phyloP scores from a whole-genome alignment of 2,113 vertebrate species.

The Sinosuthora webbiana region DNA sequence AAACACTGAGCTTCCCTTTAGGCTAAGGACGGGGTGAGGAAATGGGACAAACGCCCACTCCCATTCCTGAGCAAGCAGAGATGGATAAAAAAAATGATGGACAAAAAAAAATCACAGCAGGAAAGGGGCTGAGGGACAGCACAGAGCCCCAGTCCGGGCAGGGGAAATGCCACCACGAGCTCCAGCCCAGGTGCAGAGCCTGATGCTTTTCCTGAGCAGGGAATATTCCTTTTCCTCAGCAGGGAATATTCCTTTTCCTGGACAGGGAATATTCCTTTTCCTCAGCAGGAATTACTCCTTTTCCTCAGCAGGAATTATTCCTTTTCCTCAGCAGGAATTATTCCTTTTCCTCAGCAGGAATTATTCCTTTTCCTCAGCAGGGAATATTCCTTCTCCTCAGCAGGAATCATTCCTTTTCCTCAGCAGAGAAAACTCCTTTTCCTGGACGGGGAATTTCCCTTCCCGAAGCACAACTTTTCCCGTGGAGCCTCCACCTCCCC shows the following conservation, averaged over 20 bases:
- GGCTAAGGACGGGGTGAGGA: too few relatives aligned
- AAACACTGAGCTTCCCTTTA: neutral
- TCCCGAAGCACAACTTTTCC: neutral
- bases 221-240: neutral
- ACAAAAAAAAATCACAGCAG: neutral
- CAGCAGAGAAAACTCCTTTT: too few relatives aligned
- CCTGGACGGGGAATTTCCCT: too few relatives aligned
- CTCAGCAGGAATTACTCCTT: too few relatives aligned
- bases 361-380: too few relatives aligned
- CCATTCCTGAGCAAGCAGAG: neutral
- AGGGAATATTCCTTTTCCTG: neutral
- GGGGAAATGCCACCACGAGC: fast-evolving
- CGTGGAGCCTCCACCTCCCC: neutral
- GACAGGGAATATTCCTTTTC: too few relatives aligned
- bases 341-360: too few relatives aligned
- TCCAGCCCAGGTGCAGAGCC: fast-evolving
- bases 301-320: too few relatives aligned
- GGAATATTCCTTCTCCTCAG: too few relatives aligned
- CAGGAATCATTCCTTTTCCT: too few relatives aligned
- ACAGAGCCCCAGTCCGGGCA: neutral
- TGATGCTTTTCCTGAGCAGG: fast-evolving
- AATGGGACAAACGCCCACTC: neutral
- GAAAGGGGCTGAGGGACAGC: neutral
- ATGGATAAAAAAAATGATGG: fast-evolving
- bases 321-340: too few relatives aligned